Percentiles rank a stretch among this genome's conserved stretches.
Evolutionary conservation across 2,888 invertebrate genomes (phyloP).

Genomic region (Acrocyrtus sp.): DNA sequence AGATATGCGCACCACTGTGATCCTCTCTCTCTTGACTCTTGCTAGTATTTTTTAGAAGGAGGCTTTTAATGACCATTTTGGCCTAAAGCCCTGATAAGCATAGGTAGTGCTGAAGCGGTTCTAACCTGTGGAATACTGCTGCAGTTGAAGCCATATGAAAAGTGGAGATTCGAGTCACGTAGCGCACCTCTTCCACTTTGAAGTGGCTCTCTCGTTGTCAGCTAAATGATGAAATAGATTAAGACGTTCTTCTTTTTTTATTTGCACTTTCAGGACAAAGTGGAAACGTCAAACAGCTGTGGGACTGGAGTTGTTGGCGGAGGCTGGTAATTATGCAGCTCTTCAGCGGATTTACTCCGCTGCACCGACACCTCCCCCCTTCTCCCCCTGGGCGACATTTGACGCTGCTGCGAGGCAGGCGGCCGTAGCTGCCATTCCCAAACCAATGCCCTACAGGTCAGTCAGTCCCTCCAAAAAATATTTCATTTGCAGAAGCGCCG

Average conservation of each 20-base stretch:
- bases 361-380: slow-evolving; percentile 70
- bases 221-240: slow-evolving; percentile 19
- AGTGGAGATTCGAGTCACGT: too few relatives aligned
- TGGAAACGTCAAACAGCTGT: slow-evolving; percentile 99
- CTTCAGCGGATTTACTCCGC: slow-evolving; percentile 92
- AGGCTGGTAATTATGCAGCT: slow-evolving; percentile 98
- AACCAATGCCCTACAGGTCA: slow-evolving; percentile 82
- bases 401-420: slow-evolving; percentile 80
- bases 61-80: background rate
- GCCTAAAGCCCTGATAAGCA: too few relatives aligned
- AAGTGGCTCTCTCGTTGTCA: too few relatives aligned
- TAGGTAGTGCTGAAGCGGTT: too few relatives aligned
- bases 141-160: too few relatives aligned
- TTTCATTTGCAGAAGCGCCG: too few relatives aligned
- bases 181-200: too few relatives aligned
- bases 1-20: background rate
- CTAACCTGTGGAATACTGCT: too few relatives aligned
- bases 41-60: background rate
- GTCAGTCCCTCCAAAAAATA: too few relatives aligned
- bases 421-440: slow-evolving; percentile 75
- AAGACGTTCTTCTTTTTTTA: slow-evolving; percentile 6
- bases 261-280: slow-evolving; percentile 81
- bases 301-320: slow-evolving; percentile 93
- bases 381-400: slow-evolving; percentile 66
- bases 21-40: background rate